A percentile compares a stretch with the other conserved stretches of the same genome.
These are phyloP conservation scores for Acrobeloides nanus DNA, from an alignment of 2,888 invertebrate genomes.

Conservation along the genomic window DNA sequence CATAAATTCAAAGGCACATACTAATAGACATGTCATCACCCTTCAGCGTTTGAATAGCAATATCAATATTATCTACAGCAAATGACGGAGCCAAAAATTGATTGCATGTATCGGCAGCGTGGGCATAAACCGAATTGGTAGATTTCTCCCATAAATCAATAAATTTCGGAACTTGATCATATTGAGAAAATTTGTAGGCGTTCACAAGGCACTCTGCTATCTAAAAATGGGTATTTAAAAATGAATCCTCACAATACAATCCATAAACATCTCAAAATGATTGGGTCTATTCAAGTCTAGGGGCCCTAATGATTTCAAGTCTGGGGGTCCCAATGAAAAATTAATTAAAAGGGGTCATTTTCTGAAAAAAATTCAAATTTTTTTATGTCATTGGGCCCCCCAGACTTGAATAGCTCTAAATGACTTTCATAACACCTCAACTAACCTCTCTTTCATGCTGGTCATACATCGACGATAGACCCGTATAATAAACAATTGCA, in stretches of 20 bases:
- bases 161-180: constrained; percentile 26
- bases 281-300: too few species aligned
- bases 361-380: too few species aligned
- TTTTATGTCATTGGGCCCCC: too few species aligned
- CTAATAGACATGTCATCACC: constrained; percentile 33
- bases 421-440: too few species aligned
- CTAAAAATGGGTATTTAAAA: too few species aligned
- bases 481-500: constrained; percentile 29
- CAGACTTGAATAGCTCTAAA: too few species aligned
- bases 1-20: too few species aligned
- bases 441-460: constrained; percentile 35
- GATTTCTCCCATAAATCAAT: constrained; percentile 17
- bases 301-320: too few species aligned
- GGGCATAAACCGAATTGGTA: constrained; percentile 23
- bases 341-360: too few species aligned
- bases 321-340: too few species aligned
- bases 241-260: too few species aligned
- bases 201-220: constrained; percentile 8
- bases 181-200: constrained; percentile 7
- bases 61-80: constrained; percentile 28
- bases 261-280: too few species aligned
- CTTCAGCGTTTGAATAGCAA: constrained; percentile 24
- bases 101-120: constrained; percentile 28
- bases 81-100: constrained; percentile 30
- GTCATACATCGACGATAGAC: constrained; percentile 27